Evolutionary conservation across 2,113 vertebrate genomes (phyloP).

Genomic region (Thomomys bottae): DNA sequence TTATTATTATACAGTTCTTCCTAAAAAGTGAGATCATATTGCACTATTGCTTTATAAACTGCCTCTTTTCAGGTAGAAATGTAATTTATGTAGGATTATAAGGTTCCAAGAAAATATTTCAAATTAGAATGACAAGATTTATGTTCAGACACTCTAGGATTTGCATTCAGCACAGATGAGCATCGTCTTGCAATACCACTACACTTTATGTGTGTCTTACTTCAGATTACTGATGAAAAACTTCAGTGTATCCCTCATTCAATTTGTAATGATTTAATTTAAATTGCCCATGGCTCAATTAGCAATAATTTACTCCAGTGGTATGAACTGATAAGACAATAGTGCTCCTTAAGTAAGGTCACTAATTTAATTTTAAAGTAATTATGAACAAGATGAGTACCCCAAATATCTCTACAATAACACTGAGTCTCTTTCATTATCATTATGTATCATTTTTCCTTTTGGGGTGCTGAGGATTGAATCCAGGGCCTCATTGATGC

Average conservation of each 20-base stretch:
- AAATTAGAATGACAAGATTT: not conserved
- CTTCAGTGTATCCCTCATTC: no score
- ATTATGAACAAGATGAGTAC: not conserved
- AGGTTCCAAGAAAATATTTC: not conserved
- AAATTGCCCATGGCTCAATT: not conserved
- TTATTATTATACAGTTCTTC: not conserved
- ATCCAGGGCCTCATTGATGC: not conserved
- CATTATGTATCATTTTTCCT: not conserved
- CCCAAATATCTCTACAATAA: not conserved
- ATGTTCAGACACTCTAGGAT: not conserved
- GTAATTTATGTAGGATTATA: not conserved
- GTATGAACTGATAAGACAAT: not conserved
- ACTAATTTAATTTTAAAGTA: constrained; percentile 1
- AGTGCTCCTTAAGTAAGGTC: not conserved
- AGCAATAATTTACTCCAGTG: not conserved
- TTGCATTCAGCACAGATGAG: not conserved
- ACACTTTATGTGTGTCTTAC: not conserved
- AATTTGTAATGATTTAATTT: not conserved
- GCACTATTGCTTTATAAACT: not conserved
- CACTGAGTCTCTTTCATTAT: not conserved
- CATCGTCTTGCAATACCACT: not conserved
- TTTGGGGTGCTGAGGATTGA: not conserved
- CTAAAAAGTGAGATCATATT: not conserved
- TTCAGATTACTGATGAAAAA: not conserved
- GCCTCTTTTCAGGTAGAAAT: not conserved